Conservation (phyloP, 2,797 vertebrate genomes). For the Margarornis squamiger region DNA sequence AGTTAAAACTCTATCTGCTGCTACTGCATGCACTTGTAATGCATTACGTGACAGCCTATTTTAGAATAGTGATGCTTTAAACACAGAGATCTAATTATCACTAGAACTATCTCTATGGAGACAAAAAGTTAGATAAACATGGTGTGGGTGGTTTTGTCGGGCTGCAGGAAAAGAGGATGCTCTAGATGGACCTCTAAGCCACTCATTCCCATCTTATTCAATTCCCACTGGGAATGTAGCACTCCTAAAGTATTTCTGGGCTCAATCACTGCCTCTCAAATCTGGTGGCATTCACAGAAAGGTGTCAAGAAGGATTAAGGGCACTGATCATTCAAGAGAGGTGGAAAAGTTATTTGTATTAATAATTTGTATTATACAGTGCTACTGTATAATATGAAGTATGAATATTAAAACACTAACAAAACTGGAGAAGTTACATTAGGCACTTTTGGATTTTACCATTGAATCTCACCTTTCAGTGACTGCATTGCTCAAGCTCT, state of each 20-base stretch:
- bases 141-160: not conserved
- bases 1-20: not conserved
- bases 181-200: not conserved
- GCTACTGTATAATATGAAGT: not conserved
- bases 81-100: not conserved
- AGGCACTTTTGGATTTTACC: not conserved
- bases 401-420: not conserved
- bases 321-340: not conserved
- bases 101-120: not conserved
- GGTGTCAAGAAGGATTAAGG: not conserved
- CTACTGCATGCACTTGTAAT: not conserved
- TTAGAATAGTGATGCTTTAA: not conserved
- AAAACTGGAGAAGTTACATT: not conserved
- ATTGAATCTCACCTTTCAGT: not conserved
- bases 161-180: not conserved
- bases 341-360: not conserved
- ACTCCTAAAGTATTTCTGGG: not conserved
- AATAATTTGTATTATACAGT: not conserved
- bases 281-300: not conserved
- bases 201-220: not conserved
- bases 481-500: not conserved
- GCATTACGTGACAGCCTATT: not conserved
- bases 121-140: not conserved
- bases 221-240: not conserved
- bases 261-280: not conserved